Evolutionary conservation across 1,140 invertebrate species (phyloP).

Genomic region (Calephelis nemesis): DNA sequence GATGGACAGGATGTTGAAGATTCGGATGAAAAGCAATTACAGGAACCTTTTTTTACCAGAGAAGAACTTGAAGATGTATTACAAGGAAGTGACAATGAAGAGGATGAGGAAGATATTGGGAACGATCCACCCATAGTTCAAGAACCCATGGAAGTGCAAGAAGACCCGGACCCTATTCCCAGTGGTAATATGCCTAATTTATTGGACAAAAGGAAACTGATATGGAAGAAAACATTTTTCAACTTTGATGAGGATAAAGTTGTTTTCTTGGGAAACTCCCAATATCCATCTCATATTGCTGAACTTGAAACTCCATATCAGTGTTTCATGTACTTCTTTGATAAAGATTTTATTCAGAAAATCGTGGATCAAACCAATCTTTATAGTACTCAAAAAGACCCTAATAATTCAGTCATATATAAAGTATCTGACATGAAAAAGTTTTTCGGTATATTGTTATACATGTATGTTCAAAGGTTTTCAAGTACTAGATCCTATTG

Average conservation of each 20-base stretch:
- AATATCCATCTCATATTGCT: conserved; percentile 33
- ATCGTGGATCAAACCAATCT: conserved; percentile 26
- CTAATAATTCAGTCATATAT: conserved; percentile 32
- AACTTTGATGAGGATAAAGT: conserved; percentile 42
- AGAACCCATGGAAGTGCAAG: conserved; percentile 38
- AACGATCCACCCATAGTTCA: conserved; percentile 40
- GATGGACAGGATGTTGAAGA: conserved; percentile 43
- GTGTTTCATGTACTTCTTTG: conserved; percentile 48
- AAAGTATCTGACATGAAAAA: conserved; percentile 37
- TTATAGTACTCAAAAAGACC: neutral
- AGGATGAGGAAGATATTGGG: conserved; percentile 38
- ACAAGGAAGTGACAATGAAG: conserved; percentile 32
- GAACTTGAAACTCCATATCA: conserved; percentile 45
- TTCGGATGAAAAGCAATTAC: conserved; percentile 40
- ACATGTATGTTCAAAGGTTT: conserved; percentile 1
- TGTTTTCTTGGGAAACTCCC: conserved; percentile 41
- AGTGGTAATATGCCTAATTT: conserved; percentile 28
- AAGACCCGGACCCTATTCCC: conserved; percentile 28
- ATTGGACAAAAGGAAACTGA: conserved; percentile 35
- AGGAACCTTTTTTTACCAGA: conserved; percentile 32
- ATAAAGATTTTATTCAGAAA: conserved; percentile 42
- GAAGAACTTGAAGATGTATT: conserved; percentile 43
- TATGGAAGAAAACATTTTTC: conserved; percentile 46
- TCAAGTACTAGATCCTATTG: neutral
- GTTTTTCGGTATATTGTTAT: neutral